phyloP scores from a whole-genome alignment of 2,113 vertebrate species.

The Pagrus major region DNA sequence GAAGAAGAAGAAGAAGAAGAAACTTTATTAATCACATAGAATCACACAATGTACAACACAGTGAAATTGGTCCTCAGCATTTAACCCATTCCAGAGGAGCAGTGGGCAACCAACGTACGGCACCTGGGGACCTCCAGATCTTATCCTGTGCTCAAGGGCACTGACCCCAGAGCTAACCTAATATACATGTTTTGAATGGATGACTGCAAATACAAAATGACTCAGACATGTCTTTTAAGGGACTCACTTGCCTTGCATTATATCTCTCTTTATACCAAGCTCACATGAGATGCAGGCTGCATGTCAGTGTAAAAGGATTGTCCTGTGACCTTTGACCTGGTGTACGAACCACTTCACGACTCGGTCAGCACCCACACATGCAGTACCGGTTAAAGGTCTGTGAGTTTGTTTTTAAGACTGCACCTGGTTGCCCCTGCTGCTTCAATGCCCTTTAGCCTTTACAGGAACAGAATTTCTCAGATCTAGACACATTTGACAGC shows the following conservation, averaged over 20 bases:
- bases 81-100: too few species aligned
- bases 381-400: constrained; percentile 2
- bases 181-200: too few species aligned
- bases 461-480: neutral
- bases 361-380: neutral
- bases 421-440: constrained; percentile 15
- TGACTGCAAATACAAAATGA: too few species aligned
- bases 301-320: neutral
- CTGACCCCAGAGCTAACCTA: too few species aligned
- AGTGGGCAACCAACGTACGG: too few species aligned
- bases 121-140: too few species aligned
- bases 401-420: neutral
- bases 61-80: too few species aligned
- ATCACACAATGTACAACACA: too few species aligned
- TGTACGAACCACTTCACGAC: neutral
- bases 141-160: too few species aligned
- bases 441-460: constrained; percentile 3
- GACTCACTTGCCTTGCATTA: neutral
- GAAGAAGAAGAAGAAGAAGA: too few species aligned
- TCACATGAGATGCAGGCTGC: neutral
- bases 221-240: too few species aligned
- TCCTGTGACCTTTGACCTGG: neutral
- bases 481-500: neutral
- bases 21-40: too few species aligned
- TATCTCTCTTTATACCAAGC: neutral